Evolutionary conservation across 2,797 vertebrate genomes (phyloP).

Genomic region (Tolypeutes matacus): DNA sequence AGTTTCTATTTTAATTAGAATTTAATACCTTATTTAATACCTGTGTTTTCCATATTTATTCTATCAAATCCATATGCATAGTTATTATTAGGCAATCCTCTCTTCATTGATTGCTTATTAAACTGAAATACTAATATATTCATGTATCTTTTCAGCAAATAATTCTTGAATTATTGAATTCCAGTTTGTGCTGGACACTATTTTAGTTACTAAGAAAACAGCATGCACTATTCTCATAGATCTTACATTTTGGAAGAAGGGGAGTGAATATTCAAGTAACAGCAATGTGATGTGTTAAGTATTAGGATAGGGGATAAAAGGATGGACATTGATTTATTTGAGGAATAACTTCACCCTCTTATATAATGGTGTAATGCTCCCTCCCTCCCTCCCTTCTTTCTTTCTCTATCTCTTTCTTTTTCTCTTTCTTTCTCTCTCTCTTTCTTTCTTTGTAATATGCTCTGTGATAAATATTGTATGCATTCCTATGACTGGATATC

Average conservation of each 20-base stretch:
- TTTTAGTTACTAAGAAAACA: neutral
- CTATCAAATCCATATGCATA: neutral
- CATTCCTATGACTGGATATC: conserved; percentile 80
- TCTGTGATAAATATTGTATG: conserved; percentile 76
- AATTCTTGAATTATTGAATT: neutral
- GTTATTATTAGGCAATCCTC: conserved; percentile 21
- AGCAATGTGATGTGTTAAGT: neutral
- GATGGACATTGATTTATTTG: neutral
- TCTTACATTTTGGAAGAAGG: neutral
- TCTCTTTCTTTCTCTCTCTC: neutral
- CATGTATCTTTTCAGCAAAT: conserved; percentile 5
- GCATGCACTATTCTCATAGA: neutral
- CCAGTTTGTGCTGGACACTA: neutral
- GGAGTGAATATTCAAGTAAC: neutral
- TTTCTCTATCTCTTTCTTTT: neutral
- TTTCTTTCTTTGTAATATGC: neutral
- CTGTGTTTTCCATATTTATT: neutral
- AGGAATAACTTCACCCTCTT: conserved; percentile 45
- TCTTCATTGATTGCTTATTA: neutral
- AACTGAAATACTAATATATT: neutral
- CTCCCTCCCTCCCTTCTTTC: no score
- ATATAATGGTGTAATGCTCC: neutral
- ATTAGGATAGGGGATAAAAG: neutral
- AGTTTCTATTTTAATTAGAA: conserved; percentile 19
- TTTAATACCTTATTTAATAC: neutral